Evolutionary conservation across 2,113 vertebrate species (phyloP).

Genomic region (Progne subis): DNA sequence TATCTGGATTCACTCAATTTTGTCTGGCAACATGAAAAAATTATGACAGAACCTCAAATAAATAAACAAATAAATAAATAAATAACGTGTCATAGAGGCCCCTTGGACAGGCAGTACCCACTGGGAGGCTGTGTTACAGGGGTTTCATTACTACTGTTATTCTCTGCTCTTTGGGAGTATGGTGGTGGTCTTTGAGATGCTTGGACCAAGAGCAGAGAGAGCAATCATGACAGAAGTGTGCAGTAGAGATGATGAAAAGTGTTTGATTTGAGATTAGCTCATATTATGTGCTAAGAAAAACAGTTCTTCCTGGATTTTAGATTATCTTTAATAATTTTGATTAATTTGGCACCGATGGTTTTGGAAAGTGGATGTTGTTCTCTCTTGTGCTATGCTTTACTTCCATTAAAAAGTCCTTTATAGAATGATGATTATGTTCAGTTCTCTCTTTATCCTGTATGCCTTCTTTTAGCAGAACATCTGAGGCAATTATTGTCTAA

Average conservation of each 20-base stretch:
- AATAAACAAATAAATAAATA: neutral
- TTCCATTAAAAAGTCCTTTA: neutral
- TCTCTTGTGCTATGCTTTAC: neutral
- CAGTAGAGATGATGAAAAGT: neutral
- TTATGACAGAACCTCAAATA: neutral
- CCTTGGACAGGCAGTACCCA: neutral
- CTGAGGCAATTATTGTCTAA: neutral
- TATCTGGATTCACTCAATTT: neutral
- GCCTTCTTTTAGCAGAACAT: neutral
- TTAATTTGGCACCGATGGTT: neutral
- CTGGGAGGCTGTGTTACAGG: neutral
- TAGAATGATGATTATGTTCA: neutral
- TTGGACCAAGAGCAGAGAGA: neutral
- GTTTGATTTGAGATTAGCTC: neutral
- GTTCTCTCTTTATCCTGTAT: neutral
- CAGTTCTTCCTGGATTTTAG: neutral
- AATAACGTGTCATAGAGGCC: neutral
- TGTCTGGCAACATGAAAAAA: neutral
- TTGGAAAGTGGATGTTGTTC: neutral
- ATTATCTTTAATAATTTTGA: neutral
- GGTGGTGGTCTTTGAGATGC: neutral
- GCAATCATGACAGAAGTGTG: neutral
- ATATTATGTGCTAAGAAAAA: neutral
- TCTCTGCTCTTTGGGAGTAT: neutral
- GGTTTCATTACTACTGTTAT: neutral